A percentile compares a stretch with the other conserved stretches of the same genome.
These are phyloP conservation scores for Ligdia adustata DNA, from an alignment of 2,888 invertebrate species.

Conservation along the genomic window DNA sequence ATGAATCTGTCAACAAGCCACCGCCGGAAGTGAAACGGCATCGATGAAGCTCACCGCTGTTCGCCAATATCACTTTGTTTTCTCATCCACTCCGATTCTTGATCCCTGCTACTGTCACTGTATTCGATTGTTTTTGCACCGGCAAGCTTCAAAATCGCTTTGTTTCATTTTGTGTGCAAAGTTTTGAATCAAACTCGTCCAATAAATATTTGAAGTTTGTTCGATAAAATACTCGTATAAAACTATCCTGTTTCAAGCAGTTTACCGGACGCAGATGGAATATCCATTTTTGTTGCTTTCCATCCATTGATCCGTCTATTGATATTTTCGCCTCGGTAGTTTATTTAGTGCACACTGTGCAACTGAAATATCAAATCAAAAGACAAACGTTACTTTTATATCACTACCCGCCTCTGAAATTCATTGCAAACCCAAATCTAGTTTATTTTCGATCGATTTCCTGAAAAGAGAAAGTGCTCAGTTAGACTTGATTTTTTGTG, in stretches of 20 bases:
- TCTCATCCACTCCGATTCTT: slow-evolving; percentile 38
- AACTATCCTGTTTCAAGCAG: too few relatives aligned
- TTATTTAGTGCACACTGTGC: too few relatives aligned
- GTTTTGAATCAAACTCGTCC: slow-evolving; percentile 28
- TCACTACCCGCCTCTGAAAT: too few relatives aligned
- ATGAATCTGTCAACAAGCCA: slow-evolving; percentile 47
- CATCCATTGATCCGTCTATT: too few relatives aligned
- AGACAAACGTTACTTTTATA: too few relatives aligned
- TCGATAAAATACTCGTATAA: slow-evolving; percentile 21
- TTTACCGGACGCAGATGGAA: not conserved
- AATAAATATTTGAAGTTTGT: slow-evolving; percentile 33
- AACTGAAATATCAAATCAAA: too few relatives aligned
- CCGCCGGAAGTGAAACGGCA: slow-evolving; percentile 32
- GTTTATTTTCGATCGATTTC: too few relatives aligned
- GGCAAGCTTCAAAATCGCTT: slow-evolving; percentile 31
- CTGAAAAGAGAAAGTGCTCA: too few relatives aligned
- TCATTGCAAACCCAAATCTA: too few relatives aligned
- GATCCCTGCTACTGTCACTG: slow-evolving; percentile 38
- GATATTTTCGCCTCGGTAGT: too few relatives aligned
- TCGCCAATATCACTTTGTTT: slow-evolving; percentile 39
- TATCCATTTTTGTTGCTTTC: not conserved
- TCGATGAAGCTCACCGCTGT: slow-evolving; percentile 23
- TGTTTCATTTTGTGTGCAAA: slow-evolving; percentile 35
- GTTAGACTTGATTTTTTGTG: too few relatives aligned
- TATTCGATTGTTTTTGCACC: slow-evolving; percentile 40